Evolutionary conservation across 37 sponge, comb jelly and placozoan genomes (phyloP), one percentile per base, ranked within the genome.

Genomic region (Dysidea cf. avara): DNA sequence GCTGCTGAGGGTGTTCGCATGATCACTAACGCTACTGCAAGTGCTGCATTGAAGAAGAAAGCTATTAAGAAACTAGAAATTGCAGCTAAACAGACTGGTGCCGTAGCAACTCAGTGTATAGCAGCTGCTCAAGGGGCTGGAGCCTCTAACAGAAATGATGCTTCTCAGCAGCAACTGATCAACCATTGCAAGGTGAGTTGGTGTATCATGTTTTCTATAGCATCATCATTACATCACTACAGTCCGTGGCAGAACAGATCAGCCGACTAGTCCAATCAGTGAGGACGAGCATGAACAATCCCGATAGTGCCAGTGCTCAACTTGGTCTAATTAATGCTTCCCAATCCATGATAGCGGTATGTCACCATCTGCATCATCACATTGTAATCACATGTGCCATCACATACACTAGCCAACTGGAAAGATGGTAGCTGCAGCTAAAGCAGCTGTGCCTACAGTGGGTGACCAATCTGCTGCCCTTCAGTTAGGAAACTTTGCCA

Each of bases 91-190:
- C 87, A 95, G 61, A 63, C 93, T 25, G 87, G 90, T 46, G 91
- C 96, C 14, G 82, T 92, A 30, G 57, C 87, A 47, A 99, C 96
- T 1, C 99, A 99, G 65, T 80, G 80, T 36, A 92, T 99, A 20
- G 99, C 96, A 30, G 99, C 99, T 17, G 87, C 99, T 32, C 96
- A 99, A 51, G 96, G 99, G 22, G 92, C 93, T 11, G 87, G 71
- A 3, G 74, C 92, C 14, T 84, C 90, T 66, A 97, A 97, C 71
- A 81, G 75, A 29, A 91, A 95, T 64, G 79, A 78, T 26, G 81
- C 92, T 4, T 84, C 80, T 6, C 92, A 95, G 77, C 43, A 77
- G 16, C 92, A 92, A 58, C 77, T 96, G 54, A 79, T 86, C 67
- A 76, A 61, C 56, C 81, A 95, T 30, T 91, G 96, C 72, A 91